Conservation (phyloP, 35 echinoderm and acorn worm genomes). For the Eucidaris tribuloides region DNA sequence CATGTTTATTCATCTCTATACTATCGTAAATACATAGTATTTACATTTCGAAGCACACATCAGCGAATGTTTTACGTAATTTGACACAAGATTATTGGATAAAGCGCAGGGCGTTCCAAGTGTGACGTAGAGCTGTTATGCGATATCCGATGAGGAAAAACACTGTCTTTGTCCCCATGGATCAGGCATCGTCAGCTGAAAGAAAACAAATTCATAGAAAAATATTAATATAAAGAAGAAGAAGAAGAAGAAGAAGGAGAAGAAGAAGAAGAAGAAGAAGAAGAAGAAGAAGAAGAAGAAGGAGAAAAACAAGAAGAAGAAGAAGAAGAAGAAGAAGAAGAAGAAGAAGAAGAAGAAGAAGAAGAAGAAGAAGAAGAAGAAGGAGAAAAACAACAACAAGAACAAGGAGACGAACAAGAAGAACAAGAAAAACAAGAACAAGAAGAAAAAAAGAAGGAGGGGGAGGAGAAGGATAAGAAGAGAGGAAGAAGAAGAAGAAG, state of each 20-base stretch:
- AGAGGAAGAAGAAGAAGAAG: neutral
- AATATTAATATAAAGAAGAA: neutral
- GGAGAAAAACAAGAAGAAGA: neutral
- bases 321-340: neutral
- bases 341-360: neutral
- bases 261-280: neutral
- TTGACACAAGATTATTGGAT: no score
- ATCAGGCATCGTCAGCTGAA: neutral
- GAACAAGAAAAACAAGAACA: neutral
- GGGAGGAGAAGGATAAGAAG: neutral
- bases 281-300: neutral
- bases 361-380: neutral
- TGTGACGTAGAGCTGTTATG: no score
- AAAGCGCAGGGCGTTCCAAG: no score
- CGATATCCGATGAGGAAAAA: no score
- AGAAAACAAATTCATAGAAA: neutral
- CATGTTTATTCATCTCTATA: no score
- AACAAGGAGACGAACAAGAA: neutral
- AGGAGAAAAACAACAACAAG: neutral
- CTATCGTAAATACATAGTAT: no score
- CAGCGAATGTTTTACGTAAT: no score
- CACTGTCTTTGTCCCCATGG: neutral
- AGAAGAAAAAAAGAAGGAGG: neutral
- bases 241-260: neutral
- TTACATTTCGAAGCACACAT: no score